Evolutionary conservation across 2,888 invertebrate species (phyloP).

Genomic region (Perizoma flavofasciatum): DNA sequence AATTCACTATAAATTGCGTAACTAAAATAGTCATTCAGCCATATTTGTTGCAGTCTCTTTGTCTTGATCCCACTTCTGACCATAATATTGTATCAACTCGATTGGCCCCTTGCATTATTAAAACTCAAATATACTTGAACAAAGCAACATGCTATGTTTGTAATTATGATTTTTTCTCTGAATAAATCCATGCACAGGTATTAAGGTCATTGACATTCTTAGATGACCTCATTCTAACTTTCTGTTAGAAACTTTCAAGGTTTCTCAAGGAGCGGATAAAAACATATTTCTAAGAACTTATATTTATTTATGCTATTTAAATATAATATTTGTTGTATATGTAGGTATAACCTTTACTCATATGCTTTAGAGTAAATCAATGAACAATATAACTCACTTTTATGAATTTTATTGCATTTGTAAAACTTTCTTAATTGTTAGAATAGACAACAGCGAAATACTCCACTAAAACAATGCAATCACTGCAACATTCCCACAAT

Average conservation of each 20-base stretch:
- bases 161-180: background rate
- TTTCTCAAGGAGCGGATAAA: slow-evolving; percentile 31
- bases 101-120: background rate
- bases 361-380: background rate
- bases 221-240: slow-evolving; percentile 54
- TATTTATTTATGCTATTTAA: background rate
- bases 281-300: slow-evolving; percentile 8
- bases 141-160: background rate
- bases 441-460: no score
- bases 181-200: slow-evolving; percentile 21
- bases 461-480: slow-evolving; percentile 13
- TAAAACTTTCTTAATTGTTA: no score
- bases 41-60: slow-evolving; percentile 62
- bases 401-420: no score
- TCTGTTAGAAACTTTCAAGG: slow-evolving; percentile 44
- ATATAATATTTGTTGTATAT: no score
- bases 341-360: no score
- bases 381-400: no score
- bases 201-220: slow-evolving; percentile 52
- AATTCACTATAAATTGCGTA: slow-evolving; percentile 61
- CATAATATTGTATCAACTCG: background rate
- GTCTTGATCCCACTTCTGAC: slow-evolving; percentile 42
- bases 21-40: slow-evolving; percentile 56
- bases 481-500: slow-evolving; percentile 43
- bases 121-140: background rate